Evolutionary conservation across 2,888 invertebrate species (phyloP).

Genomic region (Sclerodermus sp.): DNA sequence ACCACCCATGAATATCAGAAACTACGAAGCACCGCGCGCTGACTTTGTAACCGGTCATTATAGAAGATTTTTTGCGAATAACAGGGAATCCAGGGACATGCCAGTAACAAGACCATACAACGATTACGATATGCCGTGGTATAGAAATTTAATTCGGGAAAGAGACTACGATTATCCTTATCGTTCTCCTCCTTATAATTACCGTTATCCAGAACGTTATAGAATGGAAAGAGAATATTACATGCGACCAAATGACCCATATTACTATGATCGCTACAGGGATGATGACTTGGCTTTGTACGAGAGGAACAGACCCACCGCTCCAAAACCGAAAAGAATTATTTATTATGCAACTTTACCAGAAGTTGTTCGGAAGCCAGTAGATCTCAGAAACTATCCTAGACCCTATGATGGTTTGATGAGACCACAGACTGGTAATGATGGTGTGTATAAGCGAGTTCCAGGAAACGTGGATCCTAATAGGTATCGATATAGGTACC

Average conservation of each 20-base stretch:
- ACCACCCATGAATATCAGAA: conserved; percentile 19
- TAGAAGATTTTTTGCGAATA: conserved; percentile 38
- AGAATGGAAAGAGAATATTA: conserved; percentile 48
- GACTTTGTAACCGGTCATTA: conserved; percentile 50
- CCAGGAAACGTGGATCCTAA: conserved; percentile 39
- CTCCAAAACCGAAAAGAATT: conserved; percentile 50
- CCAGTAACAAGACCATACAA: conserved; percentile 37
- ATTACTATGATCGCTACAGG: conserved; percentile 44
- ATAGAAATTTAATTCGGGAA: conserved; percentile 27
- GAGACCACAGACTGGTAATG: conserved; percentile 26
- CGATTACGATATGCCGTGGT: conserved; percentile 36
- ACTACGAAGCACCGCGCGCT: conserved; percentile 39
- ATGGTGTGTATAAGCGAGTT: conserved; percentile 30
- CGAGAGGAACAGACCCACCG: conserved; percentile 33
- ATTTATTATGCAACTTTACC: conserved; percentile 57
- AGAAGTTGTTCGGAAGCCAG: conserved; percentile 54
- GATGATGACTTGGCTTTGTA: conserved; percentile 44
- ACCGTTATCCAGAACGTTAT: conserved; percentile 45
- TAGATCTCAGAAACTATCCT: conserved; percentile 45
- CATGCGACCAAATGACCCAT: conserved; percentile 31
- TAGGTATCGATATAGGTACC: conserved; percentile 39
- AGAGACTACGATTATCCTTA: conserved; percentile 34
- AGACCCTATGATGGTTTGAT: conserved; percentile 36
- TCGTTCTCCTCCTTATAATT: conserved; percentile 20
- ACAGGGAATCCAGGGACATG: conserved; percentile 43